phyloP scores from a whole-genome alignment of 2,113 vertebrate genomes.

The Oenanthe oenanthe region DNA sequence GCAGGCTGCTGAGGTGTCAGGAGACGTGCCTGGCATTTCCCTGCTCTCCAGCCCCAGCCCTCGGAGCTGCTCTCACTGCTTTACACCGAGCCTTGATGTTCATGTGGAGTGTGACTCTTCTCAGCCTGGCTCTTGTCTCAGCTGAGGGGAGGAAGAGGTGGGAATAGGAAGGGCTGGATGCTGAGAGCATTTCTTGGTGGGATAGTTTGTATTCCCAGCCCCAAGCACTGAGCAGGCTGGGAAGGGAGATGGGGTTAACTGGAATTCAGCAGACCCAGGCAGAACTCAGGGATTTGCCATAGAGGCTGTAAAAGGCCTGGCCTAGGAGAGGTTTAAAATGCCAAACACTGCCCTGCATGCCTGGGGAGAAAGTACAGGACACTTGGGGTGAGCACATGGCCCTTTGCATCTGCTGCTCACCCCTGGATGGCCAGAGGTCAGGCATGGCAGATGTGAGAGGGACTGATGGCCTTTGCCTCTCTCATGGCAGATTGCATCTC shows the following conservation, averaged over 20 bases:
- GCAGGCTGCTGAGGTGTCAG: conserved; percentile 9
- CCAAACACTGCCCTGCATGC: not conserved
- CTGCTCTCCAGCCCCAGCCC: not conserved
- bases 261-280: not conserved
- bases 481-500: not conserved
- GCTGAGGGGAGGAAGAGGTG: not conserved
- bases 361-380: not conserved
- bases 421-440: not conserved
- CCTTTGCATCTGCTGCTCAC: not conserved
- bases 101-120: not conserved
- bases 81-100: not conserved
- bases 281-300: not conserved
- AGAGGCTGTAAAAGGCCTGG: not conserved
- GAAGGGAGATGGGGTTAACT: not conserved
- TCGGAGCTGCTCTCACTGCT: not conserved
- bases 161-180: not conserved
- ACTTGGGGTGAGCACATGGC: not conserved
- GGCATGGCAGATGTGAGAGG: not conserved
- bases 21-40: not conserved
- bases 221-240: not conserved
- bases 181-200: not conserved
- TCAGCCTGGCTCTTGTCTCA: not conserved
- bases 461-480: not conserved
- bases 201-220: not conserved
- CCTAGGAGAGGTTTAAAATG: not conserved